A percentile compares a stretch with the other conserved stretches of the same genome.
Evolutionary conservation across 2,888 invertebrate species (phyloP).

Genomic region (Amphimallon solstitiale): DNA sequence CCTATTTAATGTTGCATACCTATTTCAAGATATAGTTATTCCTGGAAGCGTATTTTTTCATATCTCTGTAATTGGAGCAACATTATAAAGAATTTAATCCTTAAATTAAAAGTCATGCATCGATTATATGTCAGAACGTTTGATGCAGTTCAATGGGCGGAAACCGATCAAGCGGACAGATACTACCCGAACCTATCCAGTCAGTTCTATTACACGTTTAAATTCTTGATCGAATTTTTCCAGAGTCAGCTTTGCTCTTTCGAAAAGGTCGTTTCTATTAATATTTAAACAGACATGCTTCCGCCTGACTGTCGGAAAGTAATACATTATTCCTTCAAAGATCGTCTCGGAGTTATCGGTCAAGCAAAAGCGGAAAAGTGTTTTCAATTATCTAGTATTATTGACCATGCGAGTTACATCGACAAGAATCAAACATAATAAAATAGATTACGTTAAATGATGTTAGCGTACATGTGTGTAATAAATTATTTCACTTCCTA

Average conservation of each 20-base stretch:
- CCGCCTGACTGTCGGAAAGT: conserved; percentile 19
- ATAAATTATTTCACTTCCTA: no score
- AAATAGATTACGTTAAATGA: no score
- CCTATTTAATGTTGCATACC: no score
- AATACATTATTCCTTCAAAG: conserved; percentile 23
- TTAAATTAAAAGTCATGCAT: conserved; percentile 26
- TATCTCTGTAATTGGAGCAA: no score
- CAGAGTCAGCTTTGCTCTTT: conserved; percentile 28
- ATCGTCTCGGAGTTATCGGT: conserved; percentile 10
- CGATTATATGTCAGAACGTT: conserved; percentile 20
- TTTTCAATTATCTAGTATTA: conserved; percentile 25
- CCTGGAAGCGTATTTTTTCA: no score
- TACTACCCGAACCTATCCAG: conserved; percentile 6
- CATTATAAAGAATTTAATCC: conserved; percentile 7
- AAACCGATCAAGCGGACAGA: conserved; percentile 23
- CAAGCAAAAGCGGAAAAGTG: conserved; percentile 11
- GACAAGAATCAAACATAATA: no score
- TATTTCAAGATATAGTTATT: no score
- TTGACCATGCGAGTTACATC: no score
- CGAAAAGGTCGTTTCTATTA: conserved; percentile 31
- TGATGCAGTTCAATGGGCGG: conserved; percentile 30
- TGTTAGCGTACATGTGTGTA: no score
- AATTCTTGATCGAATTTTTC: conserved; percentile 31
- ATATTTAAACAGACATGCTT: conserved; percentile 31
- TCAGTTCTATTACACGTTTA: conserved; percentile 13